phyloP scores from a whole-genome alignment of 2,797 vertebrate genomes.

The Sebastes nivosus region DNA sequence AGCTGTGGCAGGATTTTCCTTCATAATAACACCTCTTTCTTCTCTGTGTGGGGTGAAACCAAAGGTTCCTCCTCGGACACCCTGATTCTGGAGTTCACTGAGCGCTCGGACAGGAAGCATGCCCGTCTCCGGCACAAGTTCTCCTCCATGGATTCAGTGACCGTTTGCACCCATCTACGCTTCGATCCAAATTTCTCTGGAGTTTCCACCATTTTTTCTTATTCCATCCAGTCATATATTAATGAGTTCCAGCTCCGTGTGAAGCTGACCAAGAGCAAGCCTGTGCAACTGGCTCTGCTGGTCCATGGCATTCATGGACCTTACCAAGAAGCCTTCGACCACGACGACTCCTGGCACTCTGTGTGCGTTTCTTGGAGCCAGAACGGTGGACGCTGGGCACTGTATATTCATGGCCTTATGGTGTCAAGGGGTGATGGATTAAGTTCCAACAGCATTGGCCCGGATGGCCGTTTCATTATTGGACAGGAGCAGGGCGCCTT shows the following conservation, averaged over 20 bases:
- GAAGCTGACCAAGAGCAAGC: conserved; percentile 55
- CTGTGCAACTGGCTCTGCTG: conserved; percentile 75
- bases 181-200: conserved; percentile 69
- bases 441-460: conserved; percentile 58
- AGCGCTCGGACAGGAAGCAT: conserved; percentile 63
- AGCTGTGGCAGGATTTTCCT: conserved; percentile 17
- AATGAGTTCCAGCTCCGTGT: conserved; percentile 83
- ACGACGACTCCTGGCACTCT: conserved; percentile 79
- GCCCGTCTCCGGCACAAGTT: conserved; percentile 74
- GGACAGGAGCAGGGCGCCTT: conserved; percentile 78
- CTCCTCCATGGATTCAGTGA: conserved; percentile 73
- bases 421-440: conserved; percentile 51
- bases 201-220: conserved; percentile 82
- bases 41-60: conserved; percentile 42
- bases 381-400: conserved; percentile 70
- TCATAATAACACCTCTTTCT: conserved; percentile 12
- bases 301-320: conserved; percentile 72
- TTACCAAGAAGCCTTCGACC: conserved; percentile 68
- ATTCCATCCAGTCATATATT: conserved; percentile 71
- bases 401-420: conserved; percentile 62
- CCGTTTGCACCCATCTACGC: conserved; percentile 73
- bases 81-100: conserved; percentile 74
- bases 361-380: conserved; percentile 78
- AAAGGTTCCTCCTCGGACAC: conserved; percentile 54
- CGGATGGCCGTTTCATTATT: conserved; percentile 75